Conservation (phyloP, 2,113 vertebrate genomes). For the Sorex araneus region DNA sequence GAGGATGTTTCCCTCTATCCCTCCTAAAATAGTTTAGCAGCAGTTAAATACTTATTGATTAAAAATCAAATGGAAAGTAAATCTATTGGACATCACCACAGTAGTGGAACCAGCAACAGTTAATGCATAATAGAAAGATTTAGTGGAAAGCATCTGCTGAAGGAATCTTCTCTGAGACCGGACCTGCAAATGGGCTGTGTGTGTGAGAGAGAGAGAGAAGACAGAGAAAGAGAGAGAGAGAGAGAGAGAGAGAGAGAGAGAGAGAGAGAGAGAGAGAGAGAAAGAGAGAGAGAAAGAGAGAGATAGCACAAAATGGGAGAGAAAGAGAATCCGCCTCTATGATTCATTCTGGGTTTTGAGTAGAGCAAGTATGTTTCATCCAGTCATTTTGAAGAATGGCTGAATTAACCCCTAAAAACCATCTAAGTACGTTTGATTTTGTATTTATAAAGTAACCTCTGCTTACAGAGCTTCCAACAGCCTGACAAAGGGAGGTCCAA, state of each 20-base stretch:
- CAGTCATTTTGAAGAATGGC: conserved; percentile 38
- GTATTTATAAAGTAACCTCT: conserved; percentile 15
- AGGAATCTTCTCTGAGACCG: neutral
- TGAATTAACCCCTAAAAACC: conserved; percentile 41
- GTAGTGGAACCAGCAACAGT: neutral
- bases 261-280: neutral
- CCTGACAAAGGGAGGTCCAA: neutral
- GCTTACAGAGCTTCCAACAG: conserved; percentile 59
- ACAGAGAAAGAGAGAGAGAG: neutral
- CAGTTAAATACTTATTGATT: conserved; percentile 56
- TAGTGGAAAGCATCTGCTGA: neutral
- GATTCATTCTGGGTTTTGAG: neutral
- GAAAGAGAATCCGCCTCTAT: neutral
- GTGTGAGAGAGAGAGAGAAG: neutral
- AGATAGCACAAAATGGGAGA: neutral
- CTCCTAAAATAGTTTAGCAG: conserved; percentile 3
- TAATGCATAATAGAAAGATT: neutral
- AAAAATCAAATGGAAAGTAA: conserved; percentile 53
- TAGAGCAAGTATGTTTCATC: neutral
- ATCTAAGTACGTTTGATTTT: conserved; percentile 48
- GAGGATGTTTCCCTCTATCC: neutral
- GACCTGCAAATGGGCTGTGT: neutral
- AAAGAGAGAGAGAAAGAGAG: neutral
- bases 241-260: neutral
- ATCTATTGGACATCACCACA: neutral